Base-by-base conservation (phyloP, 2,113 vertebrate species). In the Brachypteracias leptosomus region DNA sequence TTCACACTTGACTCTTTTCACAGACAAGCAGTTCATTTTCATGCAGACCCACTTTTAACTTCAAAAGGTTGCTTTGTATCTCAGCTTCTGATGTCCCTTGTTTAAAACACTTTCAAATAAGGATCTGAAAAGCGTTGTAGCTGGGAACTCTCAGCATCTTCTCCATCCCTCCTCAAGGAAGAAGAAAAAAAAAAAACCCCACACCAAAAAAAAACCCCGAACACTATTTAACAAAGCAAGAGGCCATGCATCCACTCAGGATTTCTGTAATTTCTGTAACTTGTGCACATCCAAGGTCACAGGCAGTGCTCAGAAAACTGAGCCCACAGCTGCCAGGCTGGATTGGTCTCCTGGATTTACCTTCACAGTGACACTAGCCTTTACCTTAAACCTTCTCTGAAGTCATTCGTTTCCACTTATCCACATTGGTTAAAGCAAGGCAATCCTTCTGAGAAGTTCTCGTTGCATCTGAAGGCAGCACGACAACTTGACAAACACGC, bases 1-100 rank as follows among this genome's bases (percentile, higher is more conserved):
- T 97, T 97, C 97, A 97, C 96, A 97, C 95, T 97, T 97, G 95
- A 97, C 97, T 97, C 96, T 96, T 95, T 97, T 95, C 95, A 97
- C 95, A 97, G 96, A 91, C 89, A 94, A 95, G 94, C 85, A 95
- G 96, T 97, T 97, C 96, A 97, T 97, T 97, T 96, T 97, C 96
- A 97, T 97, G 95, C 96, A 96, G 92, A 87, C 94, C 94, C 96
- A 97, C 97, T 97, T 97, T 96, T 95, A 97, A 96, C 95, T 97
- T 97, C 97, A 97, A 97, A 97, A 97, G 96, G 68, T 95, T 97
- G 91, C 95, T 97, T 96, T 97, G 92, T 96, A 96, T 96, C 85
- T 93, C 68, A 71, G 93, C 90, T 82, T 97, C 95, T 97, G 95
- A 95, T 82, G 91, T 95, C 75, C 79, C 95, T 95, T 88, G 91